Evolutionary conservation across 2,113 vertebrate species (phyloP).

Genomic region (Sander vitreus): DNA sequence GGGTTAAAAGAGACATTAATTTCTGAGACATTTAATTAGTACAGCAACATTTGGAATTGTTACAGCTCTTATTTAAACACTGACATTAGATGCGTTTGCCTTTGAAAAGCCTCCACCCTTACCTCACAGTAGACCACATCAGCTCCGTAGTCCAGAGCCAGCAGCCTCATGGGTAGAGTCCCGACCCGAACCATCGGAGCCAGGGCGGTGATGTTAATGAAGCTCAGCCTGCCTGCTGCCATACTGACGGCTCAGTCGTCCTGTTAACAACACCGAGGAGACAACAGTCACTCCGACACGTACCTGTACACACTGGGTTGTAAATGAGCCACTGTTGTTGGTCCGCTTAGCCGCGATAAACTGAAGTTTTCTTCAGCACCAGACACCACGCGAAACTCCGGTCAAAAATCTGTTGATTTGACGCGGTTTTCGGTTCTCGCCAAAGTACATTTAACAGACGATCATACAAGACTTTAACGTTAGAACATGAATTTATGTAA

Average conservation of each 20-base stretch:
- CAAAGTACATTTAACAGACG: fast-evolving
- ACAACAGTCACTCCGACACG: not conserved
- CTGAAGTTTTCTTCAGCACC: no score
- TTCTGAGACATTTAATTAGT: no score
- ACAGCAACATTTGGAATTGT: no score
- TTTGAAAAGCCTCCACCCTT: slow-evolving; percentile 32
- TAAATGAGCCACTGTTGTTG: fast-evolving
- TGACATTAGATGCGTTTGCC: no score
- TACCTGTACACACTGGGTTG: no score
- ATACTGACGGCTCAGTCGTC: slow-evolving; percentile 36
- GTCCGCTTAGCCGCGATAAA: not conserved
- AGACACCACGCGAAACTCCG: not conserved
- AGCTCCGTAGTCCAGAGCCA: slow-evolving; percentile 96
- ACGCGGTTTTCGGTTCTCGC: not conserved
- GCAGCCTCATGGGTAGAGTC: slow-evolving; percentile 94
- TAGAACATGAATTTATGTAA: not conserved
- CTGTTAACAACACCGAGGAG: not conserved
- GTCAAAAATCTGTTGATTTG: not conserved
- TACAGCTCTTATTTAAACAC: no score
- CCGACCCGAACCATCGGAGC: slow-evolving; percentile 98
- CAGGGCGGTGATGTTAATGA: slow-evolving; percentile 88
- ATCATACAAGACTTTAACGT: fast-evolving
- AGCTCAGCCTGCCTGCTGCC: slow-evolving; percentile 81
- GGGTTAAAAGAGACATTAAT: no score
- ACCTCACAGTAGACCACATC: slow-evolving; percentile 98